Conservation (phyloP, 2,888 invertebrate genomes). For the Epinotia nisella region DNA sequence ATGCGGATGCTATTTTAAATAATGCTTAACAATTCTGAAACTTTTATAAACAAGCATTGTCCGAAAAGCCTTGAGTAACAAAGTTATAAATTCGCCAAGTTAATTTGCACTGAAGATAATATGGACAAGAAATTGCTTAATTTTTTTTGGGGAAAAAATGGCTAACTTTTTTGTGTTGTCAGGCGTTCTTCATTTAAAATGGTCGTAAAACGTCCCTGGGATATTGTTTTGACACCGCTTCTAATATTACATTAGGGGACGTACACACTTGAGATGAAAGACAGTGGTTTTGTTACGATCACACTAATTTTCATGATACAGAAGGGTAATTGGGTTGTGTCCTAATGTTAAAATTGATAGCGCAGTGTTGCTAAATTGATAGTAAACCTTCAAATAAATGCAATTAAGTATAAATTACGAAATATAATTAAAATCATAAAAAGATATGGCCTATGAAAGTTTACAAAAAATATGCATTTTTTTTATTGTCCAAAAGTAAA, state of each 20-base stretch:
- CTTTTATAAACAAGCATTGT: slow-evolving; percentile 35
- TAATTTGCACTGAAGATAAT: slow-evolving; percentile 40
- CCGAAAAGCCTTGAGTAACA: slow-evolving; percentile 29
- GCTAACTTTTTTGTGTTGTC: slow-evolving; percentile 50
- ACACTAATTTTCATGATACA: no score
- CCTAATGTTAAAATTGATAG: no score
- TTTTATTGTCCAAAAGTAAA: no score
- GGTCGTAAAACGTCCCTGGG: slow-evolving; percentile 64
- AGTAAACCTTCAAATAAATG: no score
- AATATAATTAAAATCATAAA: no score
- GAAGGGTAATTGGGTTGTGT: no score
- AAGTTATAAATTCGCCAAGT: slow-evolving; percentile 39
- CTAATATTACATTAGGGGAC: slow-evolving; percentile 59
- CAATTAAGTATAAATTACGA: no score
- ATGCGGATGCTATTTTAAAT: slow-evolving; percentile 1
- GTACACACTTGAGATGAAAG: slow-evolving; percentile 33
- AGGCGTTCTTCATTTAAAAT: slow-evolving; percentile 66
- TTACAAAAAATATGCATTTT: no score
- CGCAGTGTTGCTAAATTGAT: no score
- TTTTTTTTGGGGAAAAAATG: slow-evolving; percentile 53
- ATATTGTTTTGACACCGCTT: slow-evolving; percentile 71
- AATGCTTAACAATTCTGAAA: slow-evolving; percentile 30
- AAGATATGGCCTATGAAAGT: no score
- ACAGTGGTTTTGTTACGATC: no score
- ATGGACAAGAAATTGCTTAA: slow-evolving; percentile 28